Evolutionary conservation across 2,888 invertebrate species (phyloP).

Genomic region (Brachylomia viminalis): DNA sequence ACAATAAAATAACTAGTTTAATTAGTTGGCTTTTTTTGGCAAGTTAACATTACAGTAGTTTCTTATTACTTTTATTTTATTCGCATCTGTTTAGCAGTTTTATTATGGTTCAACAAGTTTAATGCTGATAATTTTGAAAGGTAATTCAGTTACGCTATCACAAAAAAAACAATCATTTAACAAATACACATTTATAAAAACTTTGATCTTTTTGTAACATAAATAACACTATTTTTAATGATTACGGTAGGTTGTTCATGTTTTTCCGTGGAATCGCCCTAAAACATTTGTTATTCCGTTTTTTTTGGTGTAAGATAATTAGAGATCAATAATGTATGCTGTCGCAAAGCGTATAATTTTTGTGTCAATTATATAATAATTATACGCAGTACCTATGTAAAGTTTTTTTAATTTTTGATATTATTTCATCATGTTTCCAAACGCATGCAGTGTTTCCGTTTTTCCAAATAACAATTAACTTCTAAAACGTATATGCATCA

Average conservation of each 20-base stretch:
- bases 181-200: not conserved
- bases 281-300: not conserved
- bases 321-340: not conserved
- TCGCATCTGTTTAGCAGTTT: not conserved
- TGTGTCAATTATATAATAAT: conserved; percentile 1
- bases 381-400: not conserved
- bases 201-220: not conserved
- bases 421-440: not conserved
- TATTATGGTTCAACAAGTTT: not conserved
- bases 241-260: not conserved
- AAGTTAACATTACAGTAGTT: not conserved
- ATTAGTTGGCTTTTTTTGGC: not conserved
- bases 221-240: not conserved
- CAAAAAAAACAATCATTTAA: not conserved
- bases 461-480: not conserved
- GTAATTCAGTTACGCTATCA: not conserved
- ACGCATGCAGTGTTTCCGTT: not conserved
- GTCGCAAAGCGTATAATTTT: not conserved
- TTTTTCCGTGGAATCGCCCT: not conserved
- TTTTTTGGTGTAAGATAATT: not conserved
- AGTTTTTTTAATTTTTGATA: not conserved
- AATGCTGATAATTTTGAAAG: not conserved
- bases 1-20: not conserved
- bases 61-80: not conserved
- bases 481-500: too few species aligned